A percentile compares a stretch with the other conserved stretches of the same genome.
phyloP scores from a whole-genome alignment of 2,113 vertebrate species.

The Labrus mixtus region DNA sequence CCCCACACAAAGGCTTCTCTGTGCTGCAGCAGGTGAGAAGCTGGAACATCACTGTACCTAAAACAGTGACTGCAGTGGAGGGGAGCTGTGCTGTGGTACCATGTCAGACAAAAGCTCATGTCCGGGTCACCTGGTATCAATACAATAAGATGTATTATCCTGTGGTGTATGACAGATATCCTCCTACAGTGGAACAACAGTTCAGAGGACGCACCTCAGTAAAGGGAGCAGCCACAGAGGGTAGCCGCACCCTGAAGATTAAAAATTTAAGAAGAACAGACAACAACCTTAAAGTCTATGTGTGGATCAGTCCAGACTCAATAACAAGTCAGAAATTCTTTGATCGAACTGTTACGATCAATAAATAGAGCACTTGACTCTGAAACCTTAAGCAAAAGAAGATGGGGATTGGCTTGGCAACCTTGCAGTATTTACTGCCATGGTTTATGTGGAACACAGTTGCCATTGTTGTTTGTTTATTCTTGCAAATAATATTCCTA shows the following conservation, averaged over 20 bases:
- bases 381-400: too few relatives aligned
- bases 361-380: too few relatives aligned
- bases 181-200: not conserved
- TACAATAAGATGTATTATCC: slow-evolving; percentile 19
- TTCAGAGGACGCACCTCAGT: slow-evolving; percentile 64
- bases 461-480: too few relatives aligned
- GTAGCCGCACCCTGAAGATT: slow-evolving; percentile 62
- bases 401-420: too few relatives aligned
- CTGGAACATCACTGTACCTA: slow-evolving; percentile 27
- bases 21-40: slow-evolving; percentile 25
- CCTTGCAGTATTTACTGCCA: too few relatives aligned
- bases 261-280: slow-evolving; percentile 20
- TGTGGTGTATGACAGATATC: slow-evolving; percentile 37
- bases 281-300: slow-evolving; percentile 44
- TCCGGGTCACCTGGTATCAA: slow-evolving; percentile 61
- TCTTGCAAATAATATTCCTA: too few relatives aligned
- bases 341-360: slow-evolving; percentile 21
- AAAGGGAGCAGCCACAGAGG: slow-evolving; percentile 23
- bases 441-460: too few relatives aligned
- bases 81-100: slow-evolving; percentile 65
- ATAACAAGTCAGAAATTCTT: not conserved
- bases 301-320: slow-evolving; percentile 54
- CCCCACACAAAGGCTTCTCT: not conserved
- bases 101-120: slow-evolving; percentile 39
- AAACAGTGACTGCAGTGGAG: slow-evolving; percentile 45